phyloP scores from a whole-genome alignment of 2,888 invertebrate species.

The Sussaba pulchella region DNA sequence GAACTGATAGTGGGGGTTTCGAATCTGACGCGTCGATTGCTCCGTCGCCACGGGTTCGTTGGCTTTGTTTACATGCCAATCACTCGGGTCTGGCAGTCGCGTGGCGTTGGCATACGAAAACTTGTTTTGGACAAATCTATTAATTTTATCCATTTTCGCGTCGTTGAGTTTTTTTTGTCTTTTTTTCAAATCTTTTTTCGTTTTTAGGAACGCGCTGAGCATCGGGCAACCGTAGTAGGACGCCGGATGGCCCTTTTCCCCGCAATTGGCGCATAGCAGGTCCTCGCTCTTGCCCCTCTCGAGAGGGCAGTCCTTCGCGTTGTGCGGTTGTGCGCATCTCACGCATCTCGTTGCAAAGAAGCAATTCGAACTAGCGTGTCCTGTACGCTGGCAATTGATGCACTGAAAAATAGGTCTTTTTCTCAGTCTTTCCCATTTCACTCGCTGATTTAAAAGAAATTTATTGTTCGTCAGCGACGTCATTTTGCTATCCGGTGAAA shows the following conservation, averaged over 20 bases:
- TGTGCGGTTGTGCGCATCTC: slow-evolving; percentile 43
- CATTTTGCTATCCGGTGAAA: background rate
- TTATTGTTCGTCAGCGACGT: background rate
- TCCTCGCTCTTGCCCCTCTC: background rate
- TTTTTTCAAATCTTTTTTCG: background rate
- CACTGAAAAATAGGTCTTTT: slow-evolving; percentile 44
- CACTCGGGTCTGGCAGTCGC: background rate
- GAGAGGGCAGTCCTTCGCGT: slow-evolving; percentile 3
- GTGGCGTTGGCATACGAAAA: background rate
- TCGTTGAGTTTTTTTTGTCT: slow-evolving; percentile 3
- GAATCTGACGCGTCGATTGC: background rate
- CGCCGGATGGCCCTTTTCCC: background rate
- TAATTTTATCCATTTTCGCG: slow-evolving; percentile 7
- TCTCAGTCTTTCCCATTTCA: slow-evolving; percentile 48
- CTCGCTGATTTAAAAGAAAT: slow-evolving; percentile 16
- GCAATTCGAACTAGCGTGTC: slow-evolving; percentile 54
- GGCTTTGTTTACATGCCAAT: background rate
- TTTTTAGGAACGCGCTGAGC: background rate
- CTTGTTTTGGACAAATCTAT: background rate
- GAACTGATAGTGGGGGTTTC: background rate
- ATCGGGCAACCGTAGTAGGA: slow-evolving; percentile 7
- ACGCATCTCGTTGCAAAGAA: slow-evolving; percentile 31
- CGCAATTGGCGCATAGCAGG: slow-evolving; percentile 35
- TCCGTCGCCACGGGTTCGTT: background rate
- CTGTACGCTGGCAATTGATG: slow-evolving; percentile 55